phyloP scores from a whole-genome alignment of 2,113 vertebrate genomes.

The Ploceus nigricollis region DNA sequence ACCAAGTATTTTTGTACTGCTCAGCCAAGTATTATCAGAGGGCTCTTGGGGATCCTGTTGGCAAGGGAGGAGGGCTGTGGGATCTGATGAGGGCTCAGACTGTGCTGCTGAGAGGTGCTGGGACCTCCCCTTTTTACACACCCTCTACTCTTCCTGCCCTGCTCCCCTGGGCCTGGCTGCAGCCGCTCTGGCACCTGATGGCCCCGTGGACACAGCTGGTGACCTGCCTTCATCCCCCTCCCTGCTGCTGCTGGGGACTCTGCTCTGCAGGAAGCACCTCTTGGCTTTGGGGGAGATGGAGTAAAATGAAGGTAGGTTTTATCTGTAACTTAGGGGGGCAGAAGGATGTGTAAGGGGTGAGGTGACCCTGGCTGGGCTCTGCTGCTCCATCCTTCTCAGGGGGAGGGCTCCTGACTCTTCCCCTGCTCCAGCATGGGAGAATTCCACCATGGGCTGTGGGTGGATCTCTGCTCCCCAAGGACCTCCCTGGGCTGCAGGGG shows the following conservation, averaged over 20 bases:
- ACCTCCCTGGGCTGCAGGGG: neutral
- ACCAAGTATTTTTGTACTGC: neutral
- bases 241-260: neutral
- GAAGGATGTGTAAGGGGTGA: accelerated
- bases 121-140: too few species aligned
- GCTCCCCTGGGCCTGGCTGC: accelerated
- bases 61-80: neutral
- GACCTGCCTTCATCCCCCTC: neutral
- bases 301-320: accelerated
- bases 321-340: neutral
- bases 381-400: accelerated
- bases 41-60: neutral
- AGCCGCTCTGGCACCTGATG: neutral
- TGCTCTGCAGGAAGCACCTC: neutral
- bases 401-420: neutral
- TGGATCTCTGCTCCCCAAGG: neutral
- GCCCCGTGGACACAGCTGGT: neutral
- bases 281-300: neutral
- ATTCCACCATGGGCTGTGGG: neutral
- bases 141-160: neutral
- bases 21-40: neutral
- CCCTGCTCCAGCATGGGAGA: neutral
- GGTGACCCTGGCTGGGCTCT: neutral
- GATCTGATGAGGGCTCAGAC: neutral
- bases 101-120: neutral